Percentiles rank a stretch among this genome's conserved stretches.
Conservation (phyloP, 2,113 vertebrate species). For the Rhinopithecus roxellana region DNA sequence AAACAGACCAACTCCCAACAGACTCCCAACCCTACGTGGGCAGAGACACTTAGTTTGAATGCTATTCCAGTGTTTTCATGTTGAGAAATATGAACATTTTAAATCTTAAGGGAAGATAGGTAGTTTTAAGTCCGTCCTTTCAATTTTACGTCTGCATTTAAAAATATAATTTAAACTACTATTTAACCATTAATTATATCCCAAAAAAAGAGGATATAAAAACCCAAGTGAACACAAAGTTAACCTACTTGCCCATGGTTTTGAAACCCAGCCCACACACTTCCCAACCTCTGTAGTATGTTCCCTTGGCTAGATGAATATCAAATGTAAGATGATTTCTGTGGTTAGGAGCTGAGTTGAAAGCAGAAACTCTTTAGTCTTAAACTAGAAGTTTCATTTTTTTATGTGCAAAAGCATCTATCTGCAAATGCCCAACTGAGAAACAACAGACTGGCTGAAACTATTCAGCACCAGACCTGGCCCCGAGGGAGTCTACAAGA, state of each 20-base stretch:
- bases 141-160: not conserved
- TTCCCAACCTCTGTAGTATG: not conserved
- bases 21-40: not conserved
- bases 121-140: not conserved
- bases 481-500: fast-evolving
- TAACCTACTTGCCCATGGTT: not conserved
- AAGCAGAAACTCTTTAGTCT: slow-evolving; percentile 50
- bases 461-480: fast-evolving
- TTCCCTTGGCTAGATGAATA: slow-evolving; percentile 61
- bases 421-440: not conserved
- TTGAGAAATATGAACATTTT: slow-evolving; percentile 18
- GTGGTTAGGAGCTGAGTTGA: slow-evolving; percentile 53
- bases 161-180: slow-evolving; percentile 22
- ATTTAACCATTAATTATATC: slow-evolving; percentile 20
- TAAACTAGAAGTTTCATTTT: slow-evolving; percentile 48
- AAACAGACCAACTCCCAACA: not conserved
- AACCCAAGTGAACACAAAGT: slow-evolving; percentile 40
- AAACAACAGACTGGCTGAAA: not conserved
- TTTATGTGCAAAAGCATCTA: not conserved
- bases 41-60: not conserved
- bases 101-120: not conserved
- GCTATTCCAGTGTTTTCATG: not conserved
- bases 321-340: slow-evolving; percentile 49
- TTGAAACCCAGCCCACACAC: slow-evolving; percentile 23
- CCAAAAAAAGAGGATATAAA: not conserved